Evolutionary conservation across 2,888 invertebrate species (phyloP).

Genomic region (Vanessa cardui): DNA sequence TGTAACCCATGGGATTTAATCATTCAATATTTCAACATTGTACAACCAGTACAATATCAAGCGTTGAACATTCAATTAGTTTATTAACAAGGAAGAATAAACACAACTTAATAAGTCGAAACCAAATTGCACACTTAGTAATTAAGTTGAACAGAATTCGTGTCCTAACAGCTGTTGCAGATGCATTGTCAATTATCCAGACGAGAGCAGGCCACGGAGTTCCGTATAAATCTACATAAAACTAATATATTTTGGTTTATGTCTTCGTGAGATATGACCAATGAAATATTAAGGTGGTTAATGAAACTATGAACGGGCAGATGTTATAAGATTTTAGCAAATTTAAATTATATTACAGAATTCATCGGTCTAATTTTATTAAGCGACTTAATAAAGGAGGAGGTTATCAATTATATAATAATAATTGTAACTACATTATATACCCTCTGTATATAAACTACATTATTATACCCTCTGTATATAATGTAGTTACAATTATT

Average conservation of each 20-base stretch:
- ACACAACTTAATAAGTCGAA: conserved; percentile 29
- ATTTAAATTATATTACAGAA: not conserved
- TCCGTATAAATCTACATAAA: conserved; percentile 25
- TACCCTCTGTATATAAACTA: no score
- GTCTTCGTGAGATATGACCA: conserved; percentile 5
- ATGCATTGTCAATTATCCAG: conserved; percentile 31
- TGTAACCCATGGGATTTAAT: no score
- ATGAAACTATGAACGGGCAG: conserved; percentile 6
- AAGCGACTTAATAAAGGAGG: no score
- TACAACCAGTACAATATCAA: no score
- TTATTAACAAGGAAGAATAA: conserved; percentile 24
- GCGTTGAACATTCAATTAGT: not conserved
- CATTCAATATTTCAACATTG: no score
- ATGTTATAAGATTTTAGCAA: not conserved
- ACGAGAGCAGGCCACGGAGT: conserved; percentile 11
- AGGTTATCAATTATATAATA: no score
- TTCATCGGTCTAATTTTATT: no score
- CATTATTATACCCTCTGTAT: no score
- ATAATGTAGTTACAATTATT: no score
- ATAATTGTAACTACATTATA: no score
- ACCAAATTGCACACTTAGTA: conserved; percentile 23
- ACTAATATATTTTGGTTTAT: conserved; percentile 23
- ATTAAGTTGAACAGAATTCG: conserved; percentile 26
- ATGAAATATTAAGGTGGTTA: not conserved
- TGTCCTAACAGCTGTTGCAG: conserved; percentile 30